A percentile compares a stretch with the other conserved stretches of the same genome.
These are phyloP conservation scores for Phasia obesa DNA, from an alignment of 2,888 invertebrate genomes.

Conservation along the genomic window DNA sequence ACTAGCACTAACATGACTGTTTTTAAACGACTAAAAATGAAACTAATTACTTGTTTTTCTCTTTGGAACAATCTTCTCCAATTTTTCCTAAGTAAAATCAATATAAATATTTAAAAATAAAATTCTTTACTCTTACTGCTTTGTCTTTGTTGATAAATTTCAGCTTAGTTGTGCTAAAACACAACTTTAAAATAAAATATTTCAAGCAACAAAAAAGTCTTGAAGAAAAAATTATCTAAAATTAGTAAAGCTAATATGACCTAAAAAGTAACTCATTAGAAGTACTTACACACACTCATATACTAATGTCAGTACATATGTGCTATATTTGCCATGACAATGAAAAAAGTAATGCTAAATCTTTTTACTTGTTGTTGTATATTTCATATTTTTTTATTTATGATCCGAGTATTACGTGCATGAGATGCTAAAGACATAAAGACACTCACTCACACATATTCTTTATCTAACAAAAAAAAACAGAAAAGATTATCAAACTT, in stretches of 20 bases:
- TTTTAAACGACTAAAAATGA: too few species aligned
- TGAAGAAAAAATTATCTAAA: constrained; percentile 1
- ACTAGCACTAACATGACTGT: too few species aligned
- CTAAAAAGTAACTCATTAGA: constrained; percentile 29
- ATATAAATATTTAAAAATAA: too few species aligned
- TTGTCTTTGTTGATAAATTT: neutral
- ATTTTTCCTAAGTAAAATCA: too few species aligned
- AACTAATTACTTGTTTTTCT: too few species aligned
- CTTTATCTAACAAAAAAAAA: neutral
- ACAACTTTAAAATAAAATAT: too few species aligned
- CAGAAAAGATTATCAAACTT: constrained; percentile 55
- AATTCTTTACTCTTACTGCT: too few species aligned
- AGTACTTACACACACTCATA: neutral
- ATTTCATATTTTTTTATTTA: constrained; percentile 25
- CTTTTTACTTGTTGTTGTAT: neutral
- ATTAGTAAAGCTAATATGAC: constrained; percentile 26
- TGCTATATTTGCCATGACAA: constrained; percentile 1
- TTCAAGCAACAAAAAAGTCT: too few species aligned
- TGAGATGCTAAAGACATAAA: constrained; percentile 18
- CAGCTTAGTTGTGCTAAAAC: neutral
- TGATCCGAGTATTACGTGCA: constrained; percentile 32
- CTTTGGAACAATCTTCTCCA: too few species aligned
- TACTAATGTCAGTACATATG: too few species aligned
- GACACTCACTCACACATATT: constrained; percentile 3
- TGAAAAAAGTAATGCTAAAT: constrained; percentile 2